Evolutionary conservation across 2,113 vertebrate species (phyloP).

Genomic region (Fregata magnificens): DNA sequence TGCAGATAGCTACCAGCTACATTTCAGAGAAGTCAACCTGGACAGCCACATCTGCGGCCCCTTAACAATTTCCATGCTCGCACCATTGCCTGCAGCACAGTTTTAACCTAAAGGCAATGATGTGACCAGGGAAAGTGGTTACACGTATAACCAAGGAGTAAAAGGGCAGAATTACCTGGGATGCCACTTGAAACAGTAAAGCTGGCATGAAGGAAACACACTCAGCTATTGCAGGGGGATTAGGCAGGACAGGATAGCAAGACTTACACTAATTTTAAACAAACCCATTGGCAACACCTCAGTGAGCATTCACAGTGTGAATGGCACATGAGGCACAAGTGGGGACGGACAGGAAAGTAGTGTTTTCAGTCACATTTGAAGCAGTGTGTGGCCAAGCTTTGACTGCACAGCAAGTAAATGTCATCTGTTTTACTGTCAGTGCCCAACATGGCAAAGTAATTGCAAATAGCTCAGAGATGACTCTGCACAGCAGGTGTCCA

Average conservation of each 20-base stretch:
- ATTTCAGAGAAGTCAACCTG: background rate
- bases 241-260: background rate
- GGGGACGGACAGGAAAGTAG: background rate
- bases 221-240: background rate
- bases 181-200: background rate
- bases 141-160: background rate
- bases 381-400: background rate
- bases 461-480: background rate
- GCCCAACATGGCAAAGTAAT: background rate
- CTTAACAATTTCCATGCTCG: background rate
- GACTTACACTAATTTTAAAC: background rate
- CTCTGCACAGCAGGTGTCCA: background rate
- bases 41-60: background rate
- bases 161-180: background rate
- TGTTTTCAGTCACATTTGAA: background rate
- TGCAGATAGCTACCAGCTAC: background rate
- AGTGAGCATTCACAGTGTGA: background rate
- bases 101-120: background rate
- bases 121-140: background rate
- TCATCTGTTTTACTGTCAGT: background rate
- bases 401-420: background rate
- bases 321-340: background rate
- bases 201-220: background rate
- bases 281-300: background rate
- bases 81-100: background rate